Percentiles rank a stretch among this genome's conserved stretches.
These are phyloP conservation scores for Avahi laniger DNA, from an alignment of 2,797 vertebrate genomes.

Conservation along the genomic window DNA sequence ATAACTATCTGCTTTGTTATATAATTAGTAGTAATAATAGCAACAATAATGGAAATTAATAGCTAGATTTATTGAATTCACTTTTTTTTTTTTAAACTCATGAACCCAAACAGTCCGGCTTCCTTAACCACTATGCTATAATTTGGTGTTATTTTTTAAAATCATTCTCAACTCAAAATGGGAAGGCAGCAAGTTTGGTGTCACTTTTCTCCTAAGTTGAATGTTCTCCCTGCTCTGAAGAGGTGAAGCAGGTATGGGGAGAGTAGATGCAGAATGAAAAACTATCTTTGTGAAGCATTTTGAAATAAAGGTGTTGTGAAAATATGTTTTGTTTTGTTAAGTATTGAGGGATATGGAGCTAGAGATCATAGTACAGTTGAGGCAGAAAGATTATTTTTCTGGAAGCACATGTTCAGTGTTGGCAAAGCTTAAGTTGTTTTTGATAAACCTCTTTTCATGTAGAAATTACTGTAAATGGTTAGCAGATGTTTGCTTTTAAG, in stretches of 20 bases:
- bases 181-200: not conserved
- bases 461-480: slow-evolving; percentile 82
- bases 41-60: not conserved
- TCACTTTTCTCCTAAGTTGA: not conserved
- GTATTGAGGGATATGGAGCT: not conserved
- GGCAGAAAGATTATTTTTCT: slow-evolving; percentile 32
- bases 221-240: not conserved
- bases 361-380: slow-evolving; percentile 24
- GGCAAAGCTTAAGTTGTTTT: slow-evolving; percentile 70
- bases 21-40: not conserved
- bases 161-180: not conserved
- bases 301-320: slow-evolving; percentile 20
- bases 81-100: not conserved
- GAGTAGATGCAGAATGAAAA: not conserved
- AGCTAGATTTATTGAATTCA: not conserved
- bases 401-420: slow-evolving; percentile 56
- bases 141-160: not conserved
- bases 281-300: not conserved
- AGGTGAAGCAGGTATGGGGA: not conserved
- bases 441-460: slow-evolving; percentile 72
- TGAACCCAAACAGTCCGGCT: not conserved
- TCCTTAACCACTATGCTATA: not conserved
- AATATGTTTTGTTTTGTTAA: not conserved
- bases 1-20: not conserved
- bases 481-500: slow-evolving; percentile 83